Conservation (phyloP, 2,888 invertebrate genomes). For the Sinelater perroti region DNA sequence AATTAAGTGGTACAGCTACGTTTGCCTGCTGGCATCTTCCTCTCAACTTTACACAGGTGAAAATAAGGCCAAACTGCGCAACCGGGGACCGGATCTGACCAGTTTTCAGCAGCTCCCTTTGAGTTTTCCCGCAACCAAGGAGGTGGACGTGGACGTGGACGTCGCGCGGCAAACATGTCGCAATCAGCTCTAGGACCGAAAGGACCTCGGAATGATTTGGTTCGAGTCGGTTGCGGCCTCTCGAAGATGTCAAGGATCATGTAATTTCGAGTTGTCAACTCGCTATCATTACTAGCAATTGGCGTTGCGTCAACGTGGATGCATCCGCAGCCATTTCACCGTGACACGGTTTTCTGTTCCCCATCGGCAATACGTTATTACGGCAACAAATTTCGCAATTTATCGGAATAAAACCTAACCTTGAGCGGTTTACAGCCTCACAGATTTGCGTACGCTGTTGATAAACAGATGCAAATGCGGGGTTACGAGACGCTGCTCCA, state of each 20-base stretch:
- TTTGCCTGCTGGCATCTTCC: no score
- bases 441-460: no score
- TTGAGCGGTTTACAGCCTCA: no score
- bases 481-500: no score
- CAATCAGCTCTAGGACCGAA: background rate
- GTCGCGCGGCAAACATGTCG: background rate
- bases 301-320: constrained; percentile 6
- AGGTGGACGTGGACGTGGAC: background rate
- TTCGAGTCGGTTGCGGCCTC: background rate
- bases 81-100: constrained; percentile 10
- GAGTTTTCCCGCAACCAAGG: background rate
- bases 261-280: constrained; percentile 2
- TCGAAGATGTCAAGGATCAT: constrained; percentile 16
- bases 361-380: no score
- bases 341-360: constrained; percentile 13
- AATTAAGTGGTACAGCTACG: no score
- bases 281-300: constrained; percentile 10
- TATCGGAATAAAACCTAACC: no score
- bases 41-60: no score
- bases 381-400: no score
- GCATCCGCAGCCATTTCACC: constrained; percentile 16
- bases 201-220: constrained; percentile 6
- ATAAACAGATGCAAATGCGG: no score
- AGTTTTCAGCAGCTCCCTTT: constrained; percentile 6
- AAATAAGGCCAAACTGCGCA: constrained; percentile 6